phyloP scores from a whole-genome alignment of 2,797 vertebrate genomes.

The Valencia hispanica region DNA sequence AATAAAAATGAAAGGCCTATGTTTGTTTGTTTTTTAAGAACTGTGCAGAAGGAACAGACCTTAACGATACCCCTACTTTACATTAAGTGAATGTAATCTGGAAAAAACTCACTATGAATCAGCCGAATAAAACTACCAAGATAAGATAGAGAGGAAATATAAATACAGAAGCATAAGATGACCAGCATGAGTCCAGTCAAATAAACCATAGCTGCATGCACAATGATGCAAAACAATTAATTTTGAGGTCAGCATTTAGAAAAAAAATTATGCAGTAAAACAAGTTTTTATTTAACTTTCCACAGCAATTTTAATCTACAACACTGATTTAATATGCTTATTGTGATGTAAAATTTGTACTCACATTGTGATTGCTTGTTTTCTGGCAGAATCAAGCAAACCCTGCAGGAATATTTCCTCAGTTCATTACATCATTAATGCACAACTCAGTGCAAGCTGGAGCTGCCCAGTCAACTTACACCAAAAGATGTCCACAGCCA shows the following conservation, averaged over 20 bases:
- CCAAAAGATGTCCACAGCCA: slow-evolving; percentile 1
- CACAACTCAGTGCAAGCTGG: slow-evolving; percentile 39
- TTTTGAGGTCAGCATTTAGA: background rate
- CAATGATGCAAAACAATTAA: too few relatives aligned
- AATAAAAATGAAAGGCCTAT: background rate
- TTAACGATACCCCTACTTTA: background rate
- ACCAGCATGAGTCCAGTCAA: background rate
- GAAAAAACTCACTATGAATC: background rate
- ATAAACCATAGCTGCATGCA: background rate
- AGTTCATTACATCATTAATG: slow-evolving; percentile 34
- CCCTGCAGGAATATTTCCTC: slow-evolving; percentile 16
- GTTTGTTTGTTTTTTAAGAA: background rate
- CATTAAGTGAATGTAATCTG: background rate
- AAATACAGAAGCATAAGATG: background rate
- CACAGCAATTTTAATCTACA: background rate
- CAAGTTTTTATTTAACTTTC: background rate
- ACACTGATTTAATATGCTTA: background rate
- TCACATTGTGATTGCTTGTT: background rate
- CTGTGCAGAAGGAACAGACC: too few relatives aligned
- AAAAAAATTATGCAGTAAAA: background rate
- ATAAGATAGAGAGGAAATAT: background rate
- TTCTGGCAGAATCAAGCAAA: slow-evolving; percentile 2
- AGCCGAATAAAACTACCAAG: background rate
- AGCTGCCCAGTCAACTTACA: slow-evolving; percentile 14
- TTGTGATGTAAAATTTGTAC: slow-evolving; percentile 2